Base-by-base conservation (phyloP, 2,888 invertebrate species). In the Heliconius erato region DNA sequence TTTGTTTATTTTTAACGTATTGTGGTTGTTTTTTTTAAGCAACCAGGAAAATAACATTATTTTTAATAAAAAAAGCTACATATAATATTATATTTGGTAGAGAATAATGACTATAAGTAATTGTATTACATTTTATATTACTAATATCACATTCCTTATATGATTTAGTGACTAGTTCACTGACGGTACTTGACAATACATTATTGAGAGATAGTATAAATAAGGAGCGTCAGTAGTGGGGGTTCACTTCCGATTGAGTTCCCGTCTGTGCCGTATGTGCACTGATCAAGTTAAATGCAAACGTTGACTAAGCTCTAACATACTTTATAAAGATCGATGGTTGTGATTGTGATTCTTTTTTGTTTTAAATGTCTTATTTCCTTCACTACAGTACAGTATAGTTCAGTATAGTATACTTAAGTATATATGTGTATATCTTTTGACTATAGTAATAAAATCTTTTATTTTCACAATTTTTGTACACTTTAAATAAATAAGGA, bases 1-100 rank as follows among this genome's bases (percentile, higher is more conserved):
- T 63, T 76, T 63, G 76, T 76, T 63, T 35, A 76, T 59, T 63
- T 76, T 35, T 76, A 3, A 35, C 74, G 35, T 76, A 35, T 35
- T 59, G 59, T n/a, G 74, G 35, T n/a, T 59, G 35, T 76, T 76
- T 76, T 76, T 59, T 76, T 32, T 59, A 44, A 44, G 44, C 16
- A 49, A 49, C 16, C 49, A 23, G 11, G 7, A 44, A 71, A 40
- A 23, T 28, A 68, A 0, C 44, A 44, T 14, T 44, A 12, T 26
- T 11, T 71, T n/a, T 44, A 44, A n/a, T 72, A 14, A 2, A 44
- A 63, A n/a, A 63, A n/a, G 14, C 16, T 16, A 28, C 2, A 28
- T 67, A 63, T 59, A 1, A 23, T 16, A 26, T 14, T 59, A 65
- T 65, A 63, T 11, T 63, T n/a, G 11, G n/a, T 54, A 54, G 3